phyloP scores from a whole-genome alignment of 1,140 invertebrate species.

The Scylla paramamosain region DNA sequence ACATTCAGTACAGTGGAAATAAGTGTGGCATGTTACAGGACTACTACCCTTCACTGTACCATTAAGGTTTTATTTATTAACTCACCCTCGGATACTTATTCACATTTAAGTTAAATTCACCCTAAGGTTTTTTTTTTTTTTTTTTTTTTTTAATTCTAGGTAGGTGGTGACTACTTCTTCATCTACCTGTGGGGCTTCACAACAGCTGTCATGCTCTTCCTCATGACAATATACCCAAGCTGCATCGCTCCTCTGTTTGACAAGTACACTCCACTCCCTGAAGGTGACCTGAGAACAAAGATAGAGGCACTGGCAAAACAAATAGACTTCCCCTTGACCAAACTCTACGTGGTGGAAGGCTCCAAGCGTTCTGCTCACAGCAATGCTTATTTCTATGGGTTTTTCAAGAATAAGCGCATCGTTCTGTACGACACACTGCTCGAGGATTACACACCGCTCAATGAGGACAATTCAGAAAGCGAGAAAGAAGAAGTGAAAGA shows the following conservation, averaged over 20 bases:
- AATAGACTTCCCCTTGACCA: constrained; percentile 95
- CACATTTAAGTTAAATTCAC: too few species aligned
- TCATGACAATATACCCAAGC: constrained; percentile 96
- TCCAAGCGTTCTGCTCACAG: constrained; percentile 97
- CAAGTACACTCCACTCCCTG: constrained; percentile 97
- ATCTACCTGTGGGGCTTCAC: constrained; percentile 96
- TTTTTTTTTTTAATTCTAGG: constrained; percentile 24
- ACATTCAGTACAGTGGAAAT: too few species aligned
- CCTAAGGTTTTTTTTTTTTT: too few species aligned
- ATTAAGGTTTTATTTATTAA: too few species aligned
- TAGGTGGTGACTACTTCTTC: constrained; percentile 94
- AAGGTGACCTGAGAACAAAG: constrained; percentile 90
- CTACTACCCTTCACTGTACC: too few species aligned
- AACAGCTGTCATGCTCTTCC: constrained; percentile 87
- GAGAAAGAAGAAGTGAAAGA: constrained; percentile 75
- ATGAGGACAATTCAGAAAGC: constrained; percentile 64
- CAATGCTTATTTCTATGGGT: constrained; percentile 99
- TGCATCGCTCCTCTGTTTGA: constrained; percentile 99
- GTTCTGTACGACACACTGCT: constrained; percentile 99
- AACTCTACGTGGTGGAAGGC: constrained; percentile 98
- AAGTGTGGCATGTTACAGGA: too few species aligned
- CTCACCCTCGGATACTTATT: too few species aligned
- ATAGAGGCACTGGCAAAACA: constrained; percentile 95
- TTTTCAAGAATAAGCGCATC: constrained; percentile 98
- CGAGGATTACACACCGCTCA: constrained; percentile 84